A percentile compares a stretch with the other conserved stretches of the same genome.
Evolutionary conservation across 2,113 vertebrate species (phyloP).

Genomic region (Mungos mungo): DNA sequence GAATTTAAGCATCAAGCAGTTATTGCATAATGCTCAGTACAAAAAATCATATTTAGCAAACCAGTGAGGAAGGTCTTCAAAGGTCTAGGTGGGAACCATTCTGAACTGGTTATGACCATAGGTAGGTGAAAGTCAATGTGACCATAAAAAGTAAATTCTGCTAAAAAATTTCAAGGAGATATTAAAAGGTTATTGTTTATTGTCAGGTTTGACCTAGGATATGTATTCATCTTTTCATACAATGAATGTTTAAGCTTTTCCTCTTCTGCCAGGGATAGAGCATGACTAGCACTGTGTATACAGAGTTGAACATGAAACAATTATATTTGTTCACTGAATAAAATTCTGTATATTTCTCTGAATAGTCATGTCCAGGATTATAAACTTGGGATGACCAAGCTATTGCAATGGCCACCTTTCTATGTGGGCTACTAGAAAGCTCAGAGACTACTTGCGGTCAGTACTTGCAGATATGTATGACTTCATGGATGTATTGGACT

Average conservation of each 20-base stretch:
- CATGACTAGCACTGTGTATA: neutral
- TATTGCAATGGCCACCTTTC: neutral
- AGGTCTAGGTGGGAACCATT: conserved; percentile 54
- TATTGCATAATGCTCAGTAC: neutral
- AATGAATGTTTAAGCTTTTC: neutral
- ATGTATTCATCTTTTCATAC: neutral
- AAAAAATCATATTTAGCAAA: conserved; percentile 49
- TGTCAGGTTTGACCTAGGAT: conserved; percentile 53
- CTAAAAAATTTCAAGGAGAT: conserved; percentile 74
- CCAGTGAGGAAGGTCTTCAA: conserved; percentile 58
- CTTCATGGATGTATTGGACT: neutral
- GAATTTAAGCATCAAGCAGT: conserved; percentile 26
- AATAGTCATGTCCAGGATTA: neutral
- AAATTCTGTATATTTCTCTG: neutral
- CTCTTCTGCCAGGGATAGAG: neutral
- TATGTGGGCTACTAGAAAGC: neutral
- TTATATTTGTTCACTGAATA: neutral
- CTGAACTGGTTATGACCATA: conserved; percentile 75
- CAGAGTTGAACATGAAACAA: neutral
- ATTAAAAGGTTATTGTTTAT: conserved; percentile 74
- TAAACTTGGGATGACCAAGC: neutral
- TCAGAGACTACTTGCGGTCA: neutral
- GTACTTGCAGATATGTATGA: neutral
- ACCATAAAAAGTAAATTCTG: conserved; percentile 75
- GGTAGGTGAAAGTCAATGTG: conserved; percentile 66